Evolutionary conservation across 2,797 vertebrate genomes (phyloP).

Genomic region (Ispidina picta): DNA sequence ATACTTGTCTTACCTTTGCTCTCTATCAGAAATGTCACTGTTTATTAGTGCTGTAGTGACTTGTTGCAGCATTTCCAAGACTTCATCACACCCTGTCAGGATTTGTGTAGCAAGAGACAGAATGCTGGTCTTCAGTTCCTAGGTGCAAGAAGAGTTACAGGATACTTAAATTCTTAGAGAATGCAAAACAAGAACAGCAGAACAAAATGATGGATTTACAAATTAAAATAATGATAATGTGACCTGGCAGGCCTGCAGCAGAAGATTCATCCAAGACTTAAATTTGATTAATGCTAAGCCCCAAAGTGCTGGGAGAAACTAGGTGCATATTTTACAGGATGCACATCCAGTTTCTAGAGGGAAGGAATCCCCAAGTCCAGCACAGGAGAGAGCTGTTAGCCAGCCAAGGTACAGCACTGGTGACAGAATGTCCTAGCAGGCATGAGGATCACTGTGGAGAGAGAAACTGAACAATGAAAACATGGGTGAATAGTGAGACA

Average conservation of each 20-base stretch:
- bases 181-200: neutral
- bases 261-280: constrained; percentile 64
- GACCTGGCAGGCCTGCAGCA: constrained; percentile 71
- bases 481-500: constrained; percentile 68
- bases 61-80: constrained; percentile 95
- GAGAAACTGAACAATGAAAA: constrained; percentile 79
- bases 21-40: constrained; percentile 90
- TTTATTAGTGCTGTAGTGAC: constrained; percentile 97
- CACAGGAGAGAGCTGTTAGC: constrained; percentile 70
- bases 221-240: constrained; percentile 66
- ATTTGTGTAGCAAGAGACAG: constrained; percentile 94
- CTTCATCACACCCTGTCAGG: constrained; percentile 96
- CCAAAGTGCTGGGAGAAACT: constrained; percentile 73
- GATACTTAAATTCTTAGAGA: constrained; percentile 25
- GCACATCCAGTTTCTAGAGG: constrained; percentile 69
- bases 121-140: constrained; percentile 97
- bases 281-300: constrained; percentile 64
- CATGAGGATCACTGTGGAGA: constrained; percentile 76
- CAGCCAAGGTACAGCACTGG: constrained; percentile 74
- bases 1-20: constrained; percentile 84
- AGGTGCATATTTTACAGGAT: constrained; percentile 64
- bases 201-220: constrained; percentile 60
- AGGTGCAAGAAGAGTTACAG: constrained; percentile 41
- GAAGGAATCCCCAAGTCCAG: constrained; percentile 74
- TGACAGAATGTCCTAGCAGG: constrained; percentile 74